These are phyloP conservation scores for Paratrypauchen microcephalus DNA, from an alignment of 2,797 vertebrate genomes.

Conservation along the genomic window DNA sequence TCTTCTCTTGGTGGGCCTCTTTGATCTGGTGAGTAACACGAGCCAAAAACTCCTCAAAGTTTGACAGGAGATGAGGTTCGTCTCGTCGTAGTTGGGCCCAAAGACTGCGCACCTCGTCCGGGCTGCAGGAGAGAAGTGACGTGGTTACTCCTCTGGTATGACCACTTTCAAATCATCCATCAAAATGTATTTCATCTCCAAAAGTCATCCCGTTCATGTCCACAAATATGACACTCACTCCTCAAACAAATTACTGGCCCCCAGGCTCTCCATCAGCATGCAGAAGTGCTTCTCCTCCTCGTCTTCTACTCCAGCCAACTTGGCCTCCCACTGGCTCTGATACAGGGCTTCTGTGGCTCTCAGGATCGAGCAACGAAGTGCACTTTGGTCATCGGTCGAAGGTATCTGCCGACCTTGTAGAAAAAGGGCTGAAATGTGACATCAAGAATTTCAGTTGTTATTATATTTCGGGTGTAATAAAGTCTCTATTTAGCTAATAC, in stretches of 20 bases:
- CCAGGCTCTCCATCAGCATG: slow-evolving; percentile 85
- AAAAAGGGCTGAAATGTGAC: slow-evolving; percentile 79
- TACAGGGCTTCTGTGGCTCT: slow-evolving; percentile 72
- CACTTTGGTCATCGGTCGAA: slow-evolving; percentile 58
- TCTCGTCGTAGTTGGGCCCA: slow-evolving; percentile 86
- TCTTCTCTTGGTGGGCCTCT: slow-evolving; percentile 87
- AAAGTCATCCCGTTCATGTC: background rate
- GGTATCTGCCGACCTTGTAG: slow-evolving; percentile 79
- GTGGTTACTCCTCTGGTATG: background rate
- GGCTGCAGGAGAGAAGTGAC: slow-evolving; percentile 63
- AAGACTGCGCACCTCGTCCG: slow-evolving; percentile 83
- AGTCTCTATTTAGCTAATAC: background rate
- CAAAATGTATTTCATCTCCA: background rate
- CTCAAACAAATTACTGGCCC: slow-evolving; percentile 83
- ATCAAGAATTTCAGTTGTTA: background rate
- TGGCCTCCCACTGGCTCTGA: slow-evolving; percentile 73
- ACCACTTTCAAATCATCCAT: background rate
- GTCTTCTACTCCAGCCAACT: slow-evolving; percentile 63
- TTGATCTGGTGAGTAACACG: slow-evolving; percentile 87
- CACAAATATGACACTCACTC: slow-evolving; percentile 78
- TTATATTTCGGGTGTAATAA: background rate
- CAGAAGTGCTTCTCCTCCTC: slow-evolving; percentile 88
- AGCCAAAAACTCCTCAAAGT: slow-evolving; percentile 89
- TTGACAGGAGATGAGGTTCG: slow-evolving; percentile 85
- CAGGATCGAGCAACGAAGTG: slow-evolving; percentile 20